These are phyloP conservation scores for Orthosia cruda DNA, from an alignment of 2,888 invertebrate species.

Conservation along the genomic window DNA sequence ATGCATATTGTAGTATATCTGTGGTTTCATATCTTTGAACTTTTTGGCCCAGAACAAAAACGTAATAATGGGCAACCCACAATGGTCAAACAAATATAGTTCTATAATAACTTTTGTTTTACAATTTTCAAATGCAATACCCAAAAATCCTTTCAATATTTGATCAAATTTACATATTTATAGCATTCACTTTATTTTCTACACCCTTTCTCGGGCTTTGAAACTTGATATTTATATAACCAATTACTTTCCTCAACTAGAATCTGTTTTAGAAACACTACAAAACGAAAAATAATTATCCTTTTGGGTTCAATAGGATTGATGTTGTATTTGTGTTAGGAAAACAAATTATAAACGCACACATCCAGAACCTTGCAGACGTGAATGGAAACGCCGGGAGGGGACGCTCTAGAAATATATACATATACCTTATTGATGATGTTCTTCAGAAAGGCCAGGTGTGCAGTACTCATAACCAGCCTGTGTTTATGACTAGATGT, in stretches of 20 bases:
- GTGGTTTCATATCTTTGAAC: too few species aligned
- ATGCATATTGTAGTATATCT: too few species aligned
- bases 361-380: not conserved
- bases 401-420: too few species aligned
- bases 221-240: constrained; percentile 62
- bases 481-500: too few species aligned
- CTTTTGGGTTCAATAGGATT: not conserved
- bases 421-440: too few species aligned
- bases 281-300: constrained; percentile 5
- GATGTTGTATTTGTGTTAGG: not conserved
- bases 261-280: constrained; percentile 37
- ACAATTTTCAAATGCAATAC: not conserved
- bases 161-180: constrained; percentile 43
- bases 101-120: not conserved
- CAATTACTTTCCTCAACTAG: constrained; percentile 57
- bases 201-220: constrained; percentile 23
- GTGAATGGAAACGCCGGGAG: too few species aligned
- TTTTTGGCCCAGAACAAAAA: too few species aligned
- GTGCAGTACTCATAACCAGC: too few species aligned
- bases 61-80: too few species aligned
- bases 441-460: too few species aligned
- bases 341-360: not conserved
- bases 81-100: constrained; percentile 3
- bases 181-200: constrained; percentile 17
- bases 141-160: constrained; percentile 2